phyloP scores from a whole-genome alignment of 2,797 vertebrate species.

The Sternotherus odoratus region DNA sequence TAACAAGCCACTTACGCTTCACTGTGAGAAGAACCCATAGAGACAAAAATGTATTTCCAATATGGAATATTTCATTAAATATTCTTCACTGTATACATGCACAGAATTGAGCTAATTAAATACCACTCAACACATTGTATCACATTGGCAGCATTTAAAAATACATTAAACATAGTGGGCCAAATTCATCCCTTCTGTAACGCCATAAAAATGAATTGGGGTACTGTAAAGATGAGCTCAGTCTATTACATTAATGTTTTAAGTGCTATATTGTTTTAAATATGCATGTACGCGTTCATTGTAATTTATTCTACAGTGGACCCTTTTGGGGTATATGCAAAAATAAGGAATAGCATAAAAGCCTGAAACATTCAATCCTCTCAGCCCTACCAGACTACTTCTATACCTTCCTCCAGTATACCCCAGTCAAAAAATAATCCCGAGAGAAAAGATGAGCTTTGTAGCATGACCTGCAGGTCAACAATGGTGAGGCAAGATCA shows the following conservation, averaged over 20 bases:
- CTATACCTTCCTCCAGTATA: not conserved
- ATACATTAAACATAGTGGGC: not conserved
- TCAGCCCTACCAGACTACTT: not conserved
- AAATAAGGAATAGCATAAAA: not conserved
- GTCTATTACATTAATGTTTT: not conserved
- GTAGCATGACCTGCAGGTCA: not conserved
- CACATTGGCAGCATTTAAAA: not conserved
- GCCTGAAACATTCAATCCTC: not conserved
- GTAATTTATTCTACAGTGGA: not conserved
- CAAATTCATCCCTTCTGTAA: not conserved
- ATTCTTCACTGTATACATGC: accelerated
- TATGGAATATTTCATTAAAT: not conserved
- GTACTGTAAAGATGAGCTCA: accelerated
- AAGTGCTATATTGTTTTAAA: not conserved
- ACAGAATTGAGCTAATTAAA: not conserved
- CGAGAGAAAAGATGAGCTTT: not conserved
- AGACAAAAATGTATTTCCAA: not conserved
- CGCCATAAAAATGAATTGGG: not conserved
- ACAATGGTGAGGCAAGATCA: not conserved
- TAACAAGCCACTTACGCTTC: not conserved
- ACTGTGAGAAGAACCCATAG: not conserved
- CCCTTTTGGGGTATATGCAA: not conserved
- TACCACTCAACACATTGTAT: accelerated
- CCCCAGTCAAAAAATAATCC: not conserved
- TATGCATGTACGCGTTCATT: not conserved